Evolutionary conservation across 2,113 vertebrate species (phyloP).

Genomic region (Onychorhynchus coronatus): DNA sequence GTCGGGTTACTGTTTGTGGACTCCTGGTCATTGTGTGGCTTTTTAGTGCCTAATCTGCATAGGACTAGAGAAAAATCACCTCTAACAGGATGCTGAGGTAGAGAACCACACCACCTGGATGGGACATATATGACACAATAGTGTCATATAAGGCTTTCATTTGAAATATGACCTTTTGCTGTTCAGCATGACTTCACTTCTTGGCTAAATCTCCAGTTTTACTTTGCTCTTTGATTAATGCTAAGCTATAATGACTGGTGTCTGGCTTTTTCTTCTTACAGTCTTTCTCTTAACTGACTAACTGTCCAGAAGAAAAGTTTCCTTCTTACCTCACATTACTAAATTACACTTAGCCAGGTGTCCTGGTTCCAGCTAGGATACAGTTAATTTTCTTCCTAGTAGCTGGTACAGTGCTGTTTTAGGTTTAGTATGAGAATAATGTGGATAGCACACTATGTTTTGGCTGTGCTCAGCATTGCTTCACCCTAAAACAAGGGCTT

Average conservation of each 20-base stretch:
- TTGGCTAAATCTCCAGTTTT: slow-evolving; percentile 1
- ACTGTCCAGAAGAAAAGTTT: neutral
- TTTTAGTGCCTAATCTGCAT: neutral
- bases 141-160: neutral
- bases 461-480: neutral
- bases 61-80: neutral
- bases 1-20: neutral
- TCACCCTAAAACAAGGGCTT: neutral
- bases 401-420: neutral
- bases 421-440: neutral
- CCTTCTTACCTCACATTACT: neutral
- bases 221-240: neutral
- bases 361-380: neutral
- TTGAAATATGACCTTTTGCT: neutral
- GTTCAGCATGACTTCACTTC: neutral
- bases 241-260: neutral
- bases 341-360: neutral
- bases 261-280: neutral
- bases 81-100: neutral
- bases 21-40: neutral
- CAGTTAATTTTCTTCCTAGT: neutral
- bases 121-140: neutral
- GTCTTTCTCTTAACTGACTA: neutral
- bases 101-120: neutral
- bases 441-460: neutral